Percentiles rank a stretch among this genome's conserved stretches.
phyloP scores from a whole-genome alignment of 1,140 invertebrate genomes.

The Drosophila albomicans region DNA sequence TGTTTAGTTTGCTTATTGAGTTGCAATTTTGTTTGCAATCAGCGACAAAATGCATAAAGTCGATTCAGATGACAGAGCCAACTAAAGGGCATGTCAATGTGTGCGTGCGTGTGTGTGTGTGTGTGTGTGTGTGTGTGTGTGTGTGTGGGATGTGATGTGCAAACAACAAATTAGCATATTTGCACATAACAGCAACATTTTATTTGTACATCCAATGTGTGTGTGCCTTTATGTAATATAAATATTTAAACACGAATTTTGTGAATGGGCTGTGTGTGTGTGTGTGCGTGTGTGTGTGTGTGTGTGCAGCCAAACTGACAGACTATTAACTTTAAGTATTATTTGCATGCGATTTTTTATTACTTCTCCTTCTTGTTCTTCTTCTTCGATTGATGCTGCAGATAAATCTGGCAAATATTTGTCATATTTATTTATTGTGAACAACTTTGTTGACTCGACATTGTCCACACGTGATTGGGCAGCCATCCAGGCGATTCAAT shows the following conservation, averaged over 20 bases:
- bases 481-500: constrained; percentile 32
- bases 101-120: neutral
- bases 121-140: constrained; percentile 2
- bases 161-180: constrained; percentile 77
- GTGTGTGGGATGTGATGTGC: constrained; percentile 44
- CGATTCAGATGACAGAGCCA: neutral
- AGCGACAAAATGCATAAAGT: constrained; percentile 50
- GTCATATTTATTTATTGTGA: constrained; percentile 35
- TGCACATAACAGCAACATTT: constrained; percentile 72
- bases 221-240: constrained; percentile 59
- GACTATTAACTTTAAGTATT: constrained; percentile 49
- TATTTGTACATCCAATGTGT: constrained; percentile 36
- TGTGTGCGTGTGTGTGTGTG: neutral
- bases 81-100: constrained; percentile 5
- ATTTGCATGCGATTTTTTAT: constrained; percentile 12
- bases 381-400: constrained; percentile 9
- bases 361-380: no score
- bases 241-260: constrained; percentile 70
- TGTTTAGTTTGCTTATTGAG: constrained; percentile 78
- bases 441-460: constrained; percentile 11
- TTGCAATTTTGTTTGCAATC: constrained; percentile 80
- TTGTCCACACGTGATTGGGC: constrained; percentile 11
- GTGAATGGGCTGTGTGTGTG: constrained; percentile 43
- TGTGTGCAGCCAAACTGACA: neutral
- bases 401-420: constrained; percentile 49